phyloP scores from a whole-genome alignment of 2,113 vertebrate genomes.

The Carettochelys insculpta region DNA sequence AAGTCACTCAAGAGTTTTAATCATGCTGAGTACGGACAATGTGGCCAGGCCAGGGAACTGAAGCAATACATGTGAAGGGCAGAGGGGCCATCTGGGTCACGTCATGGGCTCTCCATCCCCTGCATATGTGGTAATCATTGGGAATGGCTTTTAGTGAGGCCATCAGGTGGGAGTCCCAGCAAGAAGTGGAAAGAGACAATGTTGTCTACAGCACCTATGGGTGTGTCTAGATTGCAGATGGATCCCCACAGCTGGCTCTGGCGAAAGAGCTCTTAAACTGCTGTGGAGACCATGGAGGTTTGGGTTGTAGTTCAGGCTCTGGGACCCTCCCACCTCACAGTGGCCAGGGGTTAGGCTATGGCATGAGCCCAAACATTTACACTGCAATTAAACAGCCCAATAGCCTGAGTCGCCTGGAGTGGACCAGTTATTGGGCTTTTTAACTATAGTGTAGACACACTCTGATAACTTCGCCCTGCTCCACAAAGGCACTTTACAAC shows the following conservation, averaged over 20 bases:
- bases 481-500: neutral
- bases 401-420: neutral
- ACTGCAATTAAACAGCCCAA: neutral
- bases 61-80: no score
- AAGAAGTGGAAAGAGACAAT: neutral
- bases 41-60: fast-evolving
- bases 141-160: neutral
- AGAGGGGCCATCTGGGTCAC: no score
- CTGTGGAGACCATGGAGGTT: neutral
- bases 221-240: neutral
- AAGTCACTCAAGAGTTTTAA: neutral
- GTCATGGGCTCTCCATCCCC: no score
- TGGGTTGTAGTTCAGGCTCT: neutral
- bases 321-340: neutral
- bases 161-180: neutral
- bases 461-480: neutral
- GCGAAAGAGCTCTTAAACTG: neutral
- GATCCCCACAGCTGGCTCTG: neutral
- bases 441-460: neutral
- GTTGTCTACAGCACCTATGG: neutral
- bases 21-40: neutral
- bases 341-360: no score
- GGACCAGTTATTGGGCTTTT: neutral
- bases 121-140: neutral
- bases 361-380: neutral